Base-by-base conservation (phyloP, 2,113 vertebrate species). In the Gracilinanus agilis region DNA sequence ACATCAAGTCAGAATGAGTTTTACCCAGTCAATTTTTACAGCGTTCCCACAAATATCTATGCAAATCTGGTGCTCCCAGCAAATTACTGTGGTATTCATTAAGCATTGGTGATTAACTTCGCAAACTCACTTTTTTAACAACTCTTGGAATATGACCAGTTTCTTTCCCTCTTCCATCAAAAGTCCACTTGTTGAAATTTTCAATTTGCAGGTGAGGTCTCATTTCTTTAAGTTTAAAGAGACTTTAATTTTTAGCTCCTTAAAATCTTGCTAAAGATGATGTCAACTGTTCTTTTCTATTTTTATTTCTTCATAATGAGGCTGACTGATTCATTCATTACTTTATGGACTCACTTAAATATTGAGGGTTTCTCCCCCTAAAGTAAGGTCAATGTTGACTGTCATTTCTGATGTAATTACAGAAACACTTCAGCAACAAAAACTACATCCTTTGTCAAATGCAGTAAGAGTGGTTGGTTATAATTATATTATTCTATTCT, bases 251-350 rank as follows among this genome's bases (percentile, higher is more conserved):
- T 94, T 93, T 89, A 88, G n/a, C 92, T 96, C 95, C 90, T 94
- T 96, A 96, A 97, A 95, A 97, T 95, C 94, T 89, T 93, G 89
- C 89, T 92, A 92, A 90, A 96, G 91, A 96, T 96, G 97, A 97
- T 97, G 95, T 97, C 97, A 98, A 89, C 91, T 58, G 53, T 61
- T 95, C 92, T 88, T 93, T 89, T 94, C 96, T 97, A 97, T 97
- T 97, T 98, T 97, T 96, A 97, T 94, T 91, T 93, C 61, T 67
- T 96, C 92, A 90, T 67, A 75, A 96, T 61, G 93, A 97, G 89
- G 94, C 83, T 92, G 90, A 94, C 25, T 95, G 97, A 98, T 90
- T 97, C 98, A 98, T 90, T 96, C 88, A 56, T 90, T 24, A 90
- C 90, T 94, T 25, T 95, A 97, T 97, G 88, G 56, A 96, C 29